These are phyloP conservation scores for Drymodes brunneopygia DNA, from an alignment of 2,113 vertebrate genomes.

Conservation along the genomic window DNA sequence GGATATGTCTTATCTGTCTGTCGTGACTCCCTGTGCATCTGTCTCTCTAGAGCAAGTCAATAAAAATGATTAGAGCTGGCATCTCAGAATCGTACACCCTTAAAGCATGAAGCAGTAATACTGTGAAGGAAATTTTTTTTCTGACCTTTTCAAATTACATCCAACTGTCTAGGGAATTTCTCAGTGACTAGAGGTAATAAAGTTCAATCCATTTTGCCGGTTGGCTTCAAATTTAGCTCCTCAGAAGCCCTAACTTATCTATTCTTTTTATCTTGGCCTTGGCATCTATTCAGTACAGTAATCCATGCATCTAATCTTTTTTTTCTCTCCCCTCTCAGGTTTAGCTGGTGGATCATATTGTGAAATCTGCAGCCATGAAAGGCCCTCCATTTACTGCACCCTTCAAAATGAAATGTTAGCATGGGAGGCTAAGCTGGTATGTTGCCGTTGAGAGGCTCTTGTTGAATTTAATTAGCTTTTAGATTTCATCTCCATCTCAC, in stretches of 20 bases:
- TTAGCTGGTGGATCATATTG: slow-evolving; percentile 71
- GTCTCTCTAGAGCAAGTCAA: slow-evolving; percentile 75
- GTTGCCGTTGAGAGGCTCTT: slow-evolving; percentile 66
- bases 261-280: slow-evolving; percentile 74
- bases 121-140: slow-evolving; percentile 72
- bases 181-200: slow-evolving; percentile 80
- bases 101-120: slow-evolving; percentile 75
- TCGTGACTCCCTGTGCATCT: slow-evolving; percentile 63
- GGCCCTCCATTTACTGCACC: slow-evolving; percentile 57
- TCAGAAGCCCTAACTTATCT: slow-evolving; percentile 72
- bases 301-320: slow-evolving; percentile 73
- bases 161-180: slow-evolving; percentile 79
- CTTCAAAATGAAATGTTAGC: slow-evolving; percentile 69
- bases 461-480: slow-evolving; percentile 76
- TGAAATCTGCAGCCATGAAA: slow-evolving; percentile 71
- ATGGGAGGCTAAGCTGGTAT: slow-evolving; percentile 65
- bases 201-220: slow-evolving; percentile 78
- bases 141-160: slow-evolving; percentile 84
- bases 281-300: slow-evolving; percentile 72
- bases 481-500: slow-evolving; percentile 67
- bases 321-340: slow-evolving; percentile 38
- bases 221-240: slow-evolving; percentile 78
- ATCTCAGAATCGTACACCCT: slow-evolving; percentile 72
- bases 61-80: slow-evolving; percentile 77
- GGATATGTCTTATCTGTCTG: slow-evolving; percentile 51